Percentiles rank a stretch among this genome's conserved stretches.
phyloP scores from a whole-genome alignment of 2,797 vertebrate genomes.

The Hemibagrus guttatus region DNA sequence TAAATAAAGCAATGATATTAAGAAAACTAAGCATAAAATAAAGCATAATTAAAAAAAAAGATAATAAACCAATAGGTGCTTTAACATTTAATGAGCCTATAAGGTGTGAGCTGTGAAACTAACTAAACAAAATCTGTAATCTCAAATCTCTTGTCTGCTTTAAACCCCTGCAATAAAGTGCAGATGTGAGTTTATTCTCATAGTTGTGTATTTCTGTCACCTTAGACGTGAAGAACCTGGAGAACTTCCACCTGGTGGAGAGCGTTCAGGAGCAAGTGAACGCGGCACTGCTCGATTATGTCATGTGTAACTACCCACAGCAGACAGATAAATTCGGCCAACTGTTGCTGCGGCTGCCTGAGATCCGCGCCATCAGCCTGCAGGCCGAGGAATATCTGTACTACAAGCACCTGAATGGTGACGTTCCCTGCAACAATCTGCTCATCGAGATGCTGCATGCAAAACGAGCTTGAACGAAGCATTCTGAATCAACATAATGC shows the following conservation, averaged over 20 bases:
- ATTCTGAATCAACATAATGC: constrained; percentile 40
- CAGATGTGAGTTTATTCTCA: background rate
- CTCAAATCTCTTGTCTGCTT: background rate
- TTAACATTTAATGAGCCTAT: background rate
- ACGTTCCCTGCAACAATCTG: constrained; percentile 98
- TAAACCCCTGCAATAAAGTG: background rate
- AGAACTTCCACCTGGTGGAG: constrained; percentile 97
- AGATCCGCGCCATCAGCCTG: constrained; percentile 96
- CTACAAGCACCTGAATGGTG: constrained; percentile 98
- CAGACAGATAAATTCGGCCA: constrained; percentile 97
- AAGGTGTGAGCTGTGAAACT: background rate
- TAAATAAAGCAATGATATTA: background rate
- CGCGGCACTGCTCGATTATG: constrained; percentile 93
- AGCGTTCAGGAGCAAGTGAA: constrained; percentile 98
- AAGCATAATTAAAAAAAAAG: background rate
- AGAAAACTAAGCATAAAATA: background rate
- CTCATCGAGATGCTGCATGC: constrained; percentile 99
- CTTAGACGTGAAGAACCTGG: constrained; percentile 95
- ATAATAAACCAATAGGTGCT: background rate
- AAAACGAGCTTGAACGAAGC: constrained; percentile 84
- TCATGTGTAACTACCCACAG: constrained; percentile 96
- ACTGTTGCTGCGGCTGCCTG: constrained; percentile 91
- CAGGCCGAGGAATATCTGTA: constrained; percentile 99
- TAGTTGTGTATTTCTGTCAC: background rate
- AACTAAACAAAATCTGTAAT: background rate